Evolutionary conservation across 2,888 invertebrate species (phyloP).

Genomic region (Melinaea menophilus): DNA sequence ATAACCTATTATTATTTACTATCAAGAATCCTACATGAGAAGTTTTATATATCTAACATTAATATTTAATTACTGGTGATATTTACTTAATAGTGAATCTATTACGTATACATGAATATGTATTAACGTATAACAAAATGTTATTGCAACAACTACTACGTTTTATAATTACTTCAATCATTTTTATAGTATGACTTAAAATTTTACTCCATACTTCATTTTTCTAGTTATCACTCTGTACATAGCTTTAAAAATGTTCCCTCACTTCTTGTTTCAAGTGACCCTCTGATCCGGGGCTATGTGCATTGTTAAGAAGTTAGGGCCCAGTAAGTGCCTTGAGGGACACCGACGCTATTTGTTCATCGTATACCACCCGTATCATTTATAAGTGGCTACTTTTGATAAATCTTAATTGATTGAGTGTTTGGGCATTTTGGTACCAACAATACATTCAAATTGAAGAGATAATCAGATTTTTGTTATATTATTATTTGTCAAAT

Average conservation of each 20-base stretch:
- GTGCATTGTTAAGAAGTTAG: conserved; percentile 19
- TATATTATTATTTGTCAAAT: too few relatives aligned
- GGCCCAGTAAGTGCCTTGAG: conserved; percentile 21
- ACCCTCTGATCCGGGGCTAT: conserved; percentile 15
- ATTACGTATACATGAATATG: too few relatives aligned
- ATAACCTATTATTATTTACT: not conserved
- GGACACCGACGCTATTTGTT: conserved; percentile 20
- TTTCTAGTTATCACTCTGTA: not conserved
- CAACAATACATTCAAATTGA: not conserved
- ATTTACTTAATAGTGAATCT: too few relatives aligned
- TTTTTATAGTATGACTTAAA: not conserved
- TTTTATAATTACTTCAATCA: not conserved
- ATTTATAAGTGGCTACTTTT: conserved; percentile 11
- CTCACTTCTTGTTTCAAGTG: conserved; percentile 18
- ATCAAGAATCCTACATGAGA: not conserved
- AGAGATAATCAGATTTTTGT: too few relatives aligned
- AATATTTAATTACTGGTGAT: too few relatives aligned
- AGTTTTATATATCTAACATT: too few relatives aligned
- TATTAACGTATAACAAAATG: too few relatives aligned
- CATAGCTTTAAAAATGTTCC: conserved; percentile 8
- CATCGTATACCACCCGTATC: conserved; percentile 10
- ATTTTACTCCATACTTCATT: not conserved
- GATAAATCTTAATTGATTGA: not conserved
- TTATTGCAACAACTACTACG: not conserved
- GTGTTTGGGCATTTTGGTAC: not conserved